phyloP scores from a whole-genome alignment of 1,140 invertebrate species.

The Eupristina koningsbergeri region DNA sequence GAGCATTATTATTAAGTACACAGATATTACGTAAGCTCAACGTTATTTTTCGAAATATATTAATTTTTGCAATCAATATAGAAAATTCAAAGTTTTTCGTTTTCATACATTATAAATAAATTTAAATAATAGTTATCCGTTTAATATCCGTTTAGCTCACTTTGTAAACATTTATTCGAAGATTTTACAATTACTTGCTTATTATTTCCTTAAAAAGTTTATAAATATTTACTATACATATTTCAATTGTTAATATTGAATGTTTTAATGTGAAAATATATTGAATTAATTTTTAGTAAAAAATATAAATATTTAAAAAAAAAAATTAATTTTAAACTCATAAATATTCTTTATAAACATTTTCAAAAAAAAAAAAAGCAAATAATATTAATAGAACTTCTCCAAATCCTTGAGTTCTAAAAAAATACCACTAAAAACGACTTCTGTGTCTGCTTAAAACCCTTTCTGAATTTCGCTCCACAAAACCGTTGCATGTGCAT shows the following conservation, averaged over 20 bases:
- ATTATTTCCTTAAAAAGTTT: background rate
- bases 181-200: conserved; percentile 6
- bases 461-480: background rate
- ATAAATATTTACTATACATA: background rate
- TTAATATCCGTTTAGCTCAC: conserved; percentile 22
- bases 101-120: background rate
- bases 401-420: background rate
- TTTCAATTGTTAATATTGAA: no score
- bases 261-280: no score
- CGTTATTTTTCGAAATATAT: background rate
- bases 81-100: background rate
- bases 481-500: conserved; percentile 4
- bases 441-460: conserved; percentile 53
- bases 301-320: background rate
- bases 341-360: background rate
- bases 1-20: background rate
- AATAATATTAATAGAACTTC: background rate
- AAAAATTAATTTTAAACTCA: background rate
- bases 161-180: conserved; percentile 19
- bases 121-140: background rate
- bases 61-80: background rate
- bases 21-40: conserved; percentile 22
- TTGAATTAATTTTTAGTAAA: no score
- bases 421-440: conserved; percentile 60
- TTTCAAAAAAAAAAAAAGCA: background rate